Percentiles rank a stretch among this genome's conserved stretches.
These are phyloP conservation scores for Sebastes iracundus DNA, from an alignment of 2,797 vertebrate species.

Conservation along the genomic window DNA sequence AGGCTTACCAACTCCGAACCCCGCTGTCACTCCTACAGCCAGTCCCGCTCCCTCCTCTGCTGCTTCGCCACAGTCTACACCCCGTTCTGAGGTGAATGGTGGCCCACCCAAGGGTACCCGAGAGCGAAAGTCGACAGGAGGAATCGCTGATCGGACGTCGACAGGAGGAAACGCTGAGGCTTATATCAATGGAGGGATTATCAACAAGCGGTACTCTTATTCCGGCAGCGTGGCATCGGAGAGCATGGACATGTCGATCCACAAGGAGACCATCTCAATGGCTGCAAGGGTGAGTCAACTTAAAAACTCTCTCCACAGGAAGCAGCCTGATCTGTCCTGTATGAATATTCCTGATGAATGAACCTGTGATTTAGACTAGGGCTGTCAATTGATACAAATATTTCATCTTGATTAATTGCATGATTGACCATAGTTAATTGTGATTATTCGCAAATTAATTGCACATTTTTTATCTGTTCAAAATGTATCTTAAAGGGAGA, in stretches of 20 bases:
- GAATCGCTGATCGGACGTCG: not conserved
- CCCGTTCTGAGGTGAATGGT: constrained; percentile 7
- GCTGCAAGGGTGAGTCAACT: constrained; percentile 85
- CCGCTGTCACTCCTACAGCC: not conserved
- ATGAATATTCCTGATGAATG: not conserved
- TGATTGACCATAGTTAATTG: too few species aligned
- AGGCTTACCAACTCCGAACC: not conserved
- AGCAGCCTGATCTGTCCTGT: not conserved
- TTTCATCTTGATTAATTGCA: too few species aligned
- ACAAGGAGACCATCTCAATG: constrained; percentile 85
- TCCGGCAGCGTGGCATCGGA: constrained; percentile 86
- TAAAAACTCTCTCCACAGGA: not conserved
- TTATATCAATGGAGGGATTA: constrained; percentile 56
- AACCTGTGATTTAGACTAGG: not conserved
- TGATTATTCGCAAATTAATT: too few species aligned
- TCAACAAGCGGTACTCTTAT: constrained; percentile 85
- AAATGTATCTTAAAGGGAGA: too few species aligned
- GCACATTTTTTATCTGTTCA: too few species aligned
- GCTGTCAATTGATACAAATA: too few species aligned
- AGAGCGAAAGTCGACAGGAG: not conserved
- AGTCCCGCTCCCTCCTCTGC: not conserved
- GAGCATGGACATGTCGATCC: constrained; percentile 87
- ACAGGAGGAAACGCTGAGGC: constrained; percentile 49
- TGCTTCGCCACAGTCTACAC: not conserved
- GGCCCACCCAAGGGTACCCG: constrained; percentile 31